These are phyloP conservation scores for Diabrotica undecimpunctata DNA, from an alignment of 1,140 invertebrate genomes.

Conservation along the genomic window DNA sequence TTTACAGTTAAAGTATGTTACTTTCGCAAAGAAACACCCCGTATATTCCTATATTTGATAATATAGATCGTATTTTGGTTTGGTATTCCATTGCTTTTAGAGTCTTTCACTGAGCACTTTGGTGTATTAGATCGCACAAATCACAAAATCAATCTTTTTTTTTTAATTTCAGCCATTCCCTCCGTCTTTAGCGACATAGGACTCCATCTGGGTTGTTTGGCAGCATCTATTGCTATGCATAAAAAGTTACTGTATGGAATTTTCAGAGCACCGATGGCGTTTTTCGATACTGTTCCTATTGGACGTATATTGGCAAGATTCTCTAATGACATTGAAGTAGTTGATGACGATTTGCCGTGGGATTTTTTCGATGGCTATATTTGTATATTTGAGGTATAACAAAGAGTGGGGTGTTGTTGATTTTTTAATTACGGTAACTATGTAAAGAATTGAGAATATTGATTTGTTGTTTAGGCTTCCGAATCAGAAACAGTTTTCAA, in stretches of 20 bases:
- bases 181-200: slow-evolving; percentile 61
- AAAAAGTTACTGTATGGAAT: slow-evolving; percentile 69
- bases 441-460: no score
- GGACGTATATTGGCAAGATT: slow-evolving; percentile 85
- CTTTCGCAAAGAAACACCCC: no score
- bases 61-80: no score
- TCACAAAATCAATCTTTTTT: no score
- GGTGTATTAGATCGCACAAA: no score
- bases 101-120: no score
- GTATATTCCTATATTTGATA: no score
- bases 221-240: slow-evolving; percentile 74
- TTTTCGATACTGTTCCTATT: slow-evolving; percentile 85
- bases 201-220: slow-evolving; percentile 43
- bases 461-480: no score
- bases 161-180: slow-evolving; percentile 9
- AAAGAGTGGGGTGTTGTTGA: slow-evolving; percentile 39
- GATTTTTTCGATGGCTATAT: slow-evolving; percentile 69
- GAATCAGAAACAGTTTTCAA: no score
- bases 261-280: slow-evolving; percentile 70
- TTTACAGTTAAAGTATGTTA: no score
- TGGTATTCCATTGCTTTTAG: no score
- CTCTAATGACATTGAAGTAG: slow-evolving; percentile 70
- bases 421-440: not conserved
- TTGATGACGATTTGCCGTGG: slow-evolving; percentile 70
- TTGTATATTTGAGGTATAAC: slow-evolving; percentile 74